phyloP scores from a whole-genome alignment of 2,113 vertebrate genomes.

The Oplegnathus fasciatus region DNA sequence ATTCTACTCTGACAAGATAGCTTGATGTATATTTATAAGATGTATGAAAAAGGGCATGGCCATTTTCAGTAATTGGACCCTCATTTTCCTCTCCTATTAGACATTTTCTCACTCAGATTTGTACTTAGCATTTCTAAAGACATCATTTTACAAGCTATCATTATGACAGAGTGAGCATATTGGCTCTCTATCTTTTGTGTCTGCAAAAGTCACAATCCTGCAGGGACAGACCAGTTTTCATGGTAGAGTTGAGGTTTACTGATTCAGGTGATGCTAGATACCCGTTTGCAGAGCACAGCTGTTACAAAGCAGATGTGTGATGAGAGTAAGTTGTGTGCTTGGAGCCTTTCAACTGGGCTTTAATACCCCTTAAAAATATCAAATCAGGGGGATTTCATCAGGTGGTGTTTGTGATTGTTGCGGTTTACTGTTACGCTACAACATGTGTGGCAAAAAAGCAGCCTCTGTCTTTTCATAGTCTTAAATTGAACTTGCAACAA shows the following conservation, averaged over 20 bases:
- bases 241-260: conserved; percentile 17
- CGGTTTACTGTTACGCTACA: neutral
- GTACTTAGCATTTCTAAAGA: conserved; percentile 47
- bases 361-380: neutral
- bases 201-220: conserved; percentile 18
- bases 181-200: conserved; percentile 7
- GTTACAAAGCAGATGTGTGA: conserved; percentile 15
- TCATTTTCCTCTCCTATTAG: conserved; percentile 64
- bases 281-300: conserved; percentile 37
- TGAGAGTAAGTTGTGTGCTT: neutral
- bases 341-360: conserved; percentile 8
- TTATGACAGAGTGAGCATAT: conserved; percentile 20
- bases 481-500: neutral
- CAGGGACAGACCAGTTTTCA: conserved; percentile 11
- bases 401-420: conserved; percentile 4
- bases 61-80: conserved; percentile 61
- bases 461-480: neutral
- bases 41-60: conserved; percentile 35
- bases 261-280: conserved; percentile 26
- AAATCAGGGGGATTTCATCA: neutral
- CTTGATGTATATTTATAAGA: conserved; percentile 63
- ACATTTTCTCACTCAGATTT: conserved; percentile 51
- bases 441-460: neutral
- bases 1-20: conserved; percentile 35
- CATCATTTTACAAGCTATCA: conserved; percentile 43